Evolutionary conservation across 1,140 invertebrate genomes (phyloP).

Genomic region (Parasteatoda tepidariorum): DNA sequence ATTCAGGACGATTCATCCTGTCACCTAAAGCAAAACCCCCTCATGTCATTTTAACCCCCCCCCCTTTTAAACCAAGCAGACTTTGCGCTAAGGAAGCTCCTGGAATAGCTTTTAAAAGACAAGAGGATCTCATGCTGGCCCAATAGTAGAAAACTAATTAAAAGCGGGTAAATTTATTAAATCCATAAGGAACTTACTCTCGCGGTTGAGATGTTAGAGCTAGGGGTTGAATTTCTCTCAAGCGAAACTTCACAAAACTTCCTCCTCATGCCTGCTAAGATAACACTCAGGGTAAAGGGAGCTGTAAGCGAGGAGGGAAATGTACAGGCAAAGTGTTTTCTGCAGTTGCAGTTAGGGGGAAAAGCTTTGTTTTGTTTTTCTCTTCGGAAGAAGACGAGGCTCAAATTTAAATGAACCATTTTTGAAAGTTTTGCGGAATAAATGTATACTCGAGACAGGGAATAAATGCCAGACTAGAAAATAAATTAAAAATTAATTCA

Average conservation of each 20-base stretch:
- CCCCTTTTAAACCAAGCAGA: neutral
- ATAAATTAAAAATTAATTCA: no score
- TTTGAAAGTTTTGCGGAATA: no score
- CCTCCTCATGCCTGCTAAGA: constrained; percentile 30
- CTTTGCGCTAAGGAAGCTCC: neutral
- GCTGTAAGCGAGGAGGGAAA: no score
- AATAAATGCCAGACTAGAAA: no score
- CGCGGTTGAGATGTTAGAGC: neutral
- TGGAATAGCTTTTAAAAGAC: constrained; percentile 45
- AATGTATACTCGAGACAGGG: no score
- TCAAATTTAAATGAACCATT: no score
- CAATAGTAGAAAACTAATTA: constrained; percentile 57
- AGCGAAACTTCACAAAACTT: constrained; percentile 48
- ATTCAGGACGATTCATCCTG: neutral
- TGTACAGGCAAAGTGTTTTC: no score
- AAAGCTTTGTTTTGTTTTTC: no score
- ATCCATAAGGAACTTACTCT: constrained; percentile 42
- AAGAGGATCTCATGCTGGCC: constrained; percentile 31
- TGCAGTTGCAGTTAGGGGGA: no score
- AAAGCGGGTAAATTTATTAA: constrained; percentile 59
- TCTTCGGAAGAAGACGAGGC: no score
- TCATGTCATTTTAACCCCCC: neutral
- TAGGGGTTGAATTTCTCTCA: neutral
- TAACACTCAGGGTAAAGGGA: constrained; percentile 38
- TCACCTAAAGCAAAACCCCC: constrained; percentile 18